phyloP scores from a whole-genome alignment of 2,888 invertebrate species.

The Nomada ferruginata region DNA sequence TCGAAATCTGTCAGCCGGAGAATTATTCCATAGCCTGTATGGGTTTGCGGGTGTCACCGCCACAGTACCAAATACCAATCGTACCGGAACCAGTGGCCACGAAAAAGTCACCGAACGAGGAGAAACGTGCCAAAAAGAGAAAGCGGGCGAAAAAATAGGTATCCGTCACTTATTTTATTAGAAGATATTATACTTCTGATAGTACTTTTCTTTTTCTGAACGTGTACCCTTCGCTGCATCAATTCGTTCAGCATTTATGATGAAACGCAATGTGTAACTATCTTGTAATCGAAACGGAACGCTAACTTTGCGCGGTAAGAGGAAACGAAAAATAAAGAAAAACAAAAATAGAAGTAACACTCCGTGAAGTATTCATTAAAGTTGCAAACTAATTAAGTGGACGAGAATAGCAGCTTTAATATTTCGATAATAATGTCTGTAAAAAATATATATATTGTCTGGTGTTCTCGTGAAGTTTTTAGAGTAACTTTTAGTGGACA shows the following conservation, averaged over 20 bases:
- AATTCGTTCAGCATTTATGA: background rate
- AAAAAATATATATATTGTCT: too few relatives aligned
- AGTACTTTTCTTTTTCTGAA: too few relatives aligned
- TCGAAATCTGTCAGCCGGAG: slow-evolving; percentile 16
- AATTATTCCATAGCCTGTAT: slow-evolving; percentile 66
- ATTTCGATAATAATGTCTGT: background rate
- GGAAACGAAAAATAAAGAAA: too few relatives aligned
- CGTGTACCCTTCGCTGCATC: background rate
- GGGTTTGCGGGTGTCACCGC: slow-evolving; percentile 28
- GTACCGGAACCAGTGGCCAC: background rate
- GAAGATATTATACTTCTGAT: background rate
- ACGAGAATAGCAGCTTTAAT: background rate
- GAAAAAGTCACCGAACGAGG: background rate
- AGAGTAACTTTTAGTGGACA: background rate
- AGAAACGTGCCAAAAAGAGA: background rate
- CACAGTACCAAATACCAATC: background rate
- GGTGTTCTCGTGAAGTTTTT: background rate
- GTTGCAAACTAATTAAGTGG: background rate
- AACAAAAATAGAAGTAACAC: background rate
- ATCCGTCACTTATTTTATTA: slow-evolving; percentile 10
- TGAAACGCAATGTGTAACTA: background rate
- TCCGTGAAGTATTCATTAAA: background rate
- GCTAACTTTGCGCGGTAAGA: background rate
- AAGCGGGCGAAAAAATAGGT: background rate
- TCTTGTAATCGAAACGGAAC: background rate